A percentile compares a stretch with the other conserved stretches of the same genome.
phyloP scores from a whole-genome alignment of 2,113 vertebrate species.

The Podiceps cristatus region DNA sequence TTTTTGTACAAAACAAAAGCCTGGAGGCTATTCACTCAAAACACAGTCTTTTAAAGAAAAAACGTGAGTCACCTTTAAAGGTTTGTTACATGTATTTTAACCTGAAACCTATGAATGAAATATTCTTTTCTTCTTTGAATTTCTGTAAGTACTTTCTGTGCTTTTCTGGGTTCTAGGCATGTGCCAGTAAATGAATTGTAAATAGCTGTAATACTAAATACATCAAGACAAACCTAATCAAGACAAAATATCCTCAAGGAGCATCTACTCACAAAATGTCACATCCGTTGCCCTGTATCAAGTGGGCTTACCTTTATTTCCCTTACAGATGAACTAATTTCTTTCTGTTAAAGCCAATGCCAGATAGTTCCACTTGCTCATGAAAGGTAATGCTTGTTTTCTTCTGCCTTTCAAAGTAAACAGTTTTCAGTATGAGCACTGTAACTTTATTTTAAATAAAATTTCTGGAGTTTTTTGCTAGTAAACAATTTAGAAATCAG shows the following conservation, averaged over 20 bases:
- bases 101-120: background rate
- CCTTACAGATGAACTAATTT: background rate
- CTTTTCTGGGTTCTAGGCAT: background rate
- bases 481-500: background rate
- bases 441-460: background rate
- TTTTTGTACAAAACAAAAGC: background rate
- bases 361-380: background rate
- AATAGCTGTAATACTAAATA: background rate
- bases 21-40: background rate
- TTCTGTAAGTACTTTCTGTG: background rate
- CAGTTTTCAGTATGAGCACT: background rate
- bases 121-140: background rate
- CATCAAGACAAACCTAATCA: background rate
- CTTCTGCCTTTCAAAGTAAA: background rate
- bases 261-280: background rate
- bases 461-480: background rate
- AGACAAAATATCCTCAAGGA: background rate
- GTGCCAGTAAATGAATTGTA: background rate
- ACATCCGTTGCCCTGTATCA: background rate
- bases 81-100: background rate
- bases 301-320: background rate
- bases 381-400: background rate
- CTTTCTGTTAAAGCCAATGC: background rate
- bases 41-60: background rate
- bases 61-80: background rate